A percentile compares a stretch with the other conserved stretches of the same genome.
Evolutionary conservation across 2,797 vertebrate species (phyloP).

Genomic region (Danionella dracula): DNA sequence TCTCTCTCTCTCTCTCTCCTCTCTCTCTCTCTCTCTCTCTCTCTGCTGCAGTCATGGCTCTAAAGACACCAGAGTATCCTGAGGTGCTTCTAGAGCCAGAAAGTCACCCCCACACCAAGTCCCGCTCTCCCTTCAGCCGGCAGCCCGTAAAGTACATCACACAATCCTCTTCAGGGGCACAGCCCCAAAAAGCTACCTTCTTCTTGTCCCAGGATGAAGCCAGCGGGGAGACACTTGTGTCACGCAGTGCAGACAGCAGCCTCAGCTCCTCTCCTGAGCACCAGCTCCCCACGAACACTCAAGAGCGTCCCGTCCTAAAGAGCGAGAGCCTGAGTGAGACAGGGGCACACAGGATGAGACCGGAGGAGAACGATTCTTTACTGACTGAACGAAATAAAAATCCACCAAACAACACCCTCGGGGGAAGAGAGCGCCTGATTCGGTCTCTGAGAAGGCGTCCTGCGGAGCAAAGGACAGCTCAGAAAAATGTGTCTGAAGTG

Average conservation of each 20-base stretch:
- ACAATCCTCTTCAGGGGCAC: conserved; percentile 50
- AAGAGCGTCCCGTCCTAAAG: conserved; percentile 58
- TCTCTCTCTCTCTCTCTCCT: too few relatives aligned
- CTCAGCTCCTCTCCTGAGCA: conserved; percentile 59
- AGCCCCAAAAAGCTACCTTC: conserved; percentile 3
- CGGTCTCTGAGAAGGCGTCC: conserved; percentile 47
- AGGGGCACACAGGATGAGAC: conserved; percentile 53
- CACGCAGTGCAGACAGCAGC: conserved; percentile 54
- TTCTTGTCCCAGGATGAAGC: neutral
- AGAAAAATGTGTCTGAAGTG: conserved; percentile 66
- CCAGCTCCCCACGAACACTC: conserved; percentile 36
- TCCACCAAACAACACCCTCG: conserved; percentile 41
- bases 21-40: neutral
- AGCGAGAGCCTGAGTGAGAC: conserved; percentile 39
- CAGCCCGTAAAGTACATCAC: conserved; percentile 75
- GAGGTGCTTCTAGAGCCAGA: conserved; percentile 33
- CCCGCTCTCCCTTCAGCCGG: conserved; percentile 73
- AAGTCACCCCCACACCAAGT: conserved; percentile 49
- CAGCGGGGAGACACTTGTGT: neutral
- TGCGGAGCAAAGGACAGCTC: conserved; percentile 54
- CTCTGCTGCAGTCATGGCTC: conserved; percentile 64
- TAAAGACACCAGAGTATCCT: conserved; percentile 49
- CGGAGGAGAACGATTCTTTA: conserved; percentile 40
- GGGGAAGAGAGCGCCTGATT: conserved; percentile 34
- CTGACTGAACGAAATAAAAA: conserved; percentile 42